Conservation (phyloP, 2,888 invertebrate genomes). For the Acronicta psi region DNA sequence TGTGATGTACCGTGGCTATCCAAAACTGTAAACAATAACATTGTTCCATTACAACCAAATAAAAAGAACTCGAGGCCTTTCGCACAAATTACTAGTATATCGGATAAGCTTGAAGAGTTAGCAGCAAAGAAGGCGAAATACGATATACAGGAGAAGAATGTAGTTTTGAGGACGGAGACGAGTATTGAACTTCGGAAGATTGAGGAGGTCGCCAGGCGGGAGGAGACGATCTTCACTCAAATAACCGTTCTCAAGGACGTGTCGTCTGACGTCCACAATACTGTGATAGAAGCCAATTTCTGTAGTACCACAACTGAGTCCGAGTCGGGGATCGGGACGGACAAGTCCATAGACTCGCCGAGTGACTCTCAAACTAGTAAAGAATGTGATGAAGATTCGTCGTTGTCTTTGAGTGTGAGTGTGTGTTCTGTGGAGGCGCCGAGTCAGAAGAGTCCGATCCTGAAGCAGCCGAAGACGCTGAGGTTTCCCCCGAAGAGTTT, state of each 20-base stretch:
- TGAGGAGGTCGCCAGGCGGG: slow-evolving; percentile 79
- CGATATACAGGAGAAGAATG: slow-evolving; percentile 38
- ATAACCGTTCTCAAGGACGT: slow-evolving; percentile 85
- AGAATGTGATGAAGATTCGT: slow-evolving; percentile 85
- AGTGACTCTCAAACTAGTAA: slow-evolving; percentile 84
- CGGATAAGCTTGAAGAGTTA: slow-evolving; percentile 74
- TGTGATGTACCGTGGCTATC: slow-evolving; percentile 87
- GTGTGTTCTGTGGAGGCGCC: slow-evolving; percentile 78
- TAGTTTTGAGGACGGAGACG: slow-evolving; percentile 57
- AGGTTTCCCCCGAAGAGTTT: slow-evolving; percentile 92
- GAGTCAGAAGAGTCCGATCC: slow-evolving; percentile 92
- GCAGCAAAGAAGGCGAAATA: slow-evolving; percentile 59
- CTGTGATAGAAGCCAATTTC: slow-evolving; percentile 84
- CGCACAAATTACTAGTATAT: slow-evolving; percentile 79
- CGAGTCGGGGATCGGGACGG: slow-evolving; percentile 85
- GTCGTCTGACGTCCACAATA: slow-evolving; percentile 81
- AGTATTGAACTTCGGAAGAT: slow-evolving; percentile 71
- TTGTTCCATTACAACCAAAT: slow-evolving; percentile 77
- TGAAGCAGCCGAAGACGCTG: slow-evolving; percentile 94
- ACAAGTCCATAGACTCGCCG: slow-evolving; percentile 85
- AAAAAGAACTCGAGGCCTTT: slow-evolving; percentile 81
- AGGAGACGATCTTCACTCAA: slow-evolving; percentile 84
- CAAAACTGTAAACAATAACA: slow-evolving; percentile 85
- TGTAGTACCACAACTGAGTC: slow-evolving; percentile 81
- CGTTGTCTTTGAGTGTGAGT: slow-evolving; percentile 82